Percentiles rank a stretch among this genome's conserved stretches.
These are phyloP conservation scores for Merops nubicus DNA, from an alignment of 2,113 vertebrate genomes.

Conservation along the genomic window DNA sequence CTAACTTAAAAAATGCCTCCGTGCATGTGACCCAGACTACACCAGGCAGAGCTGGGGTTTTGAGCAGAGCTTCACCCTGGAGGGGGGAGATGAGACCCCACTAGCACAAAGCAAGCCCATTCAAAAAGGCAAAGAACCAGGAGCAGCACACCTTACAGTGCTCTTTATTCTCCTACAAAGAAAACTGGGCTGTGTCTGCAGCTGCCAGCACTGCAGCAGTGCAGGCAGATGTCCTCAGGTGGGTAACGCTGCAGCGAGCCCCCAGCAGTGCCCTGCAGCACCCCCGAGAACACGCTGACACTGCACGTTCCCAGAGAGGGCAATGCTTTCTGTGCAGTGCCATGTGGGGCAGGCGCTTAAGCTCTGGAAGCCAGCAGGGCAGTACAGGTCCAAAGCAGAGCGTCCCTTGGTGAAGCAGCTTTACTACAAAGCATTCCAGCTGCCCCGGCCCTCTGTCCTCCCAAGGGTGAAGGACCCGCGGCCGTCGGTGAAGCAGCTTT, in stretches of 20 bases:
- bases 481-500: not conserved
- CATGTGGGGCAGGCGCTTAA: not conserved
- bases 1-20: not conserved
- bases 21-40: too few relatives aligned
- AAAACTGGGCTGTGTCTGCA: accelerated
- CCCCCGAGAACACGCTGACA: not conserved
- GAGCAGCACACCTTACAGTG: not conserved
- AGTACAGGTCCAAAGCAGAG: not conserved
- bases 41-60: not conserved
- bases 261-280: not conserved
- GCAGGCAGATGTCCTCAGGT: too few relatives aligned
- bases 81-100: not conserved
- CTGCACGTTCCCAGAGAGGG: accelerated
- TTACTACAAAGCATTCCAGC: not conserved
- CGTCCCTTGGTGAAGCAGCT: not conserved
- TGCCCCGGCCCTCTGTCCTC: accelerated
- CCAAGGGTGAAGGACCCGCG: accelerated
- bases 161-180: not conserved
- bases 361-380: not conserved
- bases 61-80: not conserved
- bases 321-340: not conserved
- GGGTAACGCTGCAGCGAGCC: accelerated
- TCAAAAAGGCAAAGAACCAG: not conserved
- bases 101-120: not conserved
- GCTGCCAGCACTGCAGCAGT: accelerated